A percentile compares a stretch with the other conserved stretches of the same genome.
These are phyloP conservation scores for Aproaerema taeniolella DNA, from an alignment of 2,888 invertebrate species.

Conservation along the genomic window DNA sequence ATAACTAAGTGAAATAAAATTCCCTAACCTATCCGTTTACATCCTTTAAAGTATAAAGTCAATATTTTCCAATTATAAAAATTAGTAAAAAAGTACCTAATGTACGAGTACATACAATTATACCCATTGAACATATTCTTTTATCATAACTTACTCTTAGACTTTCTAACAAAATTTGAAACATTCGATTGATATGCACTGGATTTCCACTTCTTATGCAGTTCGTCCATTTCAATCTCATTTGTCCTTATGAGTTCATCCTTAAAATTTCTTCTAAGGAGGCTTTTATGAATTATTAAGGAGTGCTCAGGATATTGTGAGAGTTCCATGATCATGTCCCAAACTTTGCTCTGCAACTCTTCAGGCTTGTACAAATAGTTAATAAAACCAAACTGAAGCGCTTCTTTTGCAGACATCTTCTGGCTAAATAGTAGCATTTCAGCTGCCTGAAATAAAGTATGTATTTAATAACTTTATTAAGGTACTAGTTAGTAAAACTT, in stretches of 20 bases:
- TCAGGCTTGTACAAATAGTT: conserved; percentile 84
- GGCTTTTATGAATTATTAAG: conserved; percentile 82
- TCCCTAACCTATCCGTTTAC: too few species aligned
- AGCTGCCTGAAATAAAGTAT: conserved; percentile 71
- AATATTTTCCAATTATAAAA: too few species aligned
- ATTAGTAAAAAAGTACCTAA: too few species aligned
- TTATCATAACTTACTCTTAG: too few species aligned
- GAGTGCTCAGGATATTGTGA: conserved; percentile 75
- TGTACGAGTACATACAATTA: too few species aligned
- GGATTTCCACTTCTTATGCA: conserved; percentile 80
- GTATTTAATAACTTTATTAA: too few species aligned
- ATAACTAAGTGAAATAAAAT: too few species aligned
- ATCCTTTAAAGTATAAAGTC: too few species aligned
- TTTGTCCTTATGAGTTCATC: conserved; percentile 81
- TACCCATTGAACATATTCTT: too few species aligned
- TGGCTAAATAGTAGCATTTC: conserved; percentile 83
- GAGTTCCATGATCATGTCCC: conserved; percentile 74
- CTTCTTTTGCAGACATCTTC: conserved; percentile 88
- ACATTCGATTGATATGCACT: too few species aligned
- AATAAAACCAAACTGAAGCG: conserved; percentile 85
- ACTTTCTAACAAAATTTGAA: too few species aligned
- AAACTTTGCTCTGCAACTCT: conserved; percentile 78
- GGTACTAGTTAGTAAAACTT: too few species aligned
- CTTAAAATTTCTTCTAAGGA: conserved; percentile 79
- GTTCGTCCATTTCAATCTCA: conserved; percentile 80